phyloP scores from a whole-genome alignment of 2,113 vertebrate genomes.

The Heteronetta atricapilla region DNA sequence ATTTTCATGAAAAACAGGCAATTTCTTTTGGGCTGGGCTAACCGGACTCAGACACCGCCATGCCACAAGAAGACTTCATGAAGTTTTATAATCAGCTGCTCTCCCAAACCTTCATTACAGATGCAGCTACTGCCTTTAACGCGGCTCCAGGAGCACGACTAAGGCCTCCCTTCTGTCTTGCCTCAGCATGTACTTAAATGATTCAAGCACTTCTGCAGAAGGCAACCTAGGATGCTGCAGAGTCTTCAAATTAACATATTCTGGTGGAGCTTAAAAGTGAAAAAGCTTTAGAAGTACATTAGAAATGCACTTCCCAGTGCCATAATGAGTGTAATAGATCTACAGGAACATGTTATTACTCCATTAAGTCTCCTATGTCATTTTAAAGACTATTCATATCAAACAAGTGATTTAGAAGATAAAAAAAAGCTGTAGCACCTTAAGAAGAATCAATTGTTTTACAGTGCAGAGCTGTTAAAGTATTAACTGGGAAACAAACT shows the following conservation, averaged over 20 bases:
- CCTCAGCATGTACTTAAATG: neutral
- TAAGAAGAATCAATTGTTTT: neutral
- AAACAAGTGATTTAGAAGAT: slow-evolving; percentile 10
- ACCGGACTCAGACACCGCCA: no score
- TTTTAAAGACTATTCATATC: slow-evolving; percentile 57
- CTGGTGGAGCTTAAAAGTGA: neutral
- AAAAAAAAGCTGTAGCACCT: slow-evolving; percentile 27
- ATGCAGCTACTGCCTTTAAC: neutral
- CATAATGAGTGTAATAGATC: neutral
- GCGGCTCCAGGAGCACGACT: neutral
- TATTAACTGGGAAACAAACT: slow-evolving; percentile 59
- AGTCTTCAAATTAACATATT: neutral
- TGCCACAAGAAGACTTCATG: neutral
- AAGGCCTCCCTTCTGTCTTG: neutral
- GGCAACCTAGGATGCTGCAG: neutral
- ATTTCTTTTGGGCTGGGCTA: neutral
- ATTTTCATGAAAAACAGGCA: neutral
- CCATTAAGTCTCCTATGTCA: slow-evolving; percentile 50
- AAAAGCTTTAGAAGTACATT: neutral
- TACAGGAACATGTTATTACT: neutral
- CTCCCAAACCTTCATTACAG: neutral
- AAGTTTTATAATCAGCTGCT: neutral
- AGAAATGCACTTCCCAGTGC: neutral
- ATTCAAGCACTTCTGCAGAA: neutral
- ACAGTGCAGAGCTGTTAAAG: slow-evolving; percentile 41